Evolutionary conservation across 1,140 invertebrate species (phyloP).

Genomic region (Leptinotarsa texana): DNA sequence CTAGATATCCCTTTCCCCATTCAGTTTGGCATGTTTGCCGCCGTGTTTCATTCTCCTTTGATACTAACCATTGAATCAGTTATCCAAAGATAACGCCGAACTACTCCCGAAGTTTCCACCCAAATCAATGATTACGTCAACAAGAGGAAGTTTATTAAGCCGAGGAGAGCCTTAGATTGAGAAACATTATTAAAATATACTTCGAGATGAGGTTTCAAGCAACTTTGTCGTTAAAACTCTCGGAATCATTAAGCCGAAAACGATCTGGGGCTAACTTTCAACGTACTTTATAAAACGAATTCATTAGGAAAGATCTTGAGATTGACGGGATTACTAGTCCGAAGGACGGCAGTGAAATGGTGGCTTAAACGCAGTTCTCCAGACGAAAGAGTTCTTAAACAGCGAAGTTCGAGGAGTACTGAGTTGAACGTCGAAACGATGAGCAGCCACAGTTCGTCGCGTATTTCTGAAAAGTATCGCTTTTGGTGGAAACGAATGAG

Average conservation of each 20-base stretch:
- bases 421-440: no score
- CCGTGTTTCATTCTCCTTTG: not conserved
- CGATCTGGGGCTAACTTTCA: no score
- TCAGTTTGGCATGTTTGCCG: not conserved
- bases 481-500: no score
- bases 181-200: not conserved
- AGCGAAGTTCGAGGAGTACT: no score
- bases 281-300: no score
- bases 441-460: no score
- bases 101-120: not conserved
- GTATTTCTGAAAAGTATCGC: no score
- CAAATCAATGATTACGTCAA: constrained; percentile 8
- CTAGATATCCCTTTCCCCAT: not conserved
- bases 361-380: no score
- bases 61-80: not conserved
- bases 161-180: not conserved
- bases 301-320: no score
- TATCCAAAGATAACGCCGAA: not conserved
- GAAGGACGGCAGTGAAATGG: no score
- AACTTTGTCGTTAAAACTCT: not conserved
- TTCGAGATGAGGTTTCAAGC: not conserved
- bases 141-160: constrained; percentile 2
- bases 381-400: no score
- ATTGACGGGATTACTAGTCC: no score
- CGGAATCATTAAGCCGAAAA: not conserved